Conservation (phyloP, 2,797 vertebrate species). For the Hafferia zeledoni region DNA sequence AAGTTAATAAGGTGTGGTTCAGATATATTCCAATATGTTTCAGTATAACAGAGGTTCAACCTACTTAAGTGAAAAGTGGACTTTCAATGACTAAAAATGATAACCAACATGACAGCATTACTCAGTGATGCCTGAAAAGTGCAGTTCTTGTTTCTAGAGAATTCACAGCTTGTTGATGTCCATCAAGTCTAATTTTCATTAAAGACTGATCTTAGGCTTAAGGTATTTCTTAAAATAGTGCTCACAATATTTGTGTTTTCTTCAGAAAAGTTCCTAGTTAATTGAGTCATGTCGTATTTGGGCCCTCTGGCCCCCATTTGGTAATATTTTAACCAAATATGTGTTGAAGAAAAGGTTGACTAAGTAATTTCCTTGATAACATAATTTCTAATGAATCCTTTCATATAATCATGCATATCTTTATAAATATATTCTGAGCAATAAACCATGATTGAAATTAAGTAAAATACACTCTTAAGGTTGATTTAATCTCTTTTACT, state of each 20-base stretch:
- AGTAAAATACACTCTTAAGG: constrained; percentile 50
- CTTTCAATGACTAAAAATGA: background rate
- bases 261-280: background rate
- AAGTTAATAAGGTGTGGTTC: background rate
- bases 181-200: background rate
- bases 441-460: constrained; percentile 50
- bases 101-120: background rate
- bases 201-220: background rate
- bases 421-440: constrained; percentile 24
- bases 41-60: background rate
- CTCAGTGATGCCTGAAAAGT: background rate
- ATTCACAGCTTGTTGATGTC: background rate
- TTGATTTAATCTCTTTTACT: constrained; percentile 47
- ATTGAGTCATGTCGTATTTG: background rate
- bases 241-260: background rate
- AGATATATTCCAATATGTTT: background rate
- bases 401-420: background rate
- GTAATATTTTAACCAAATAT: background rate
- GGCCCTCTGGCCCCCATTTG: background rate
- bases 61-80: background rate
- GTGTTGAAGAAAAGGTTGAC: background rate
- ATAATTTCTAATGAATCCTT: constrained; percentile 4
- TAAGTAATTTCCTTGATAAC: constrained; percentile 10
- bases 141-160: background rate
- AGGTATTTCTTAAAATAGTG: background rate